A percentile compares a stretch with the other conserved stretches of the same genome.
Evolutionary conservation across 2,797 vertebrate genomes (phyloP).

Genomic region (Chelidonichthys spinosus): DNA sequence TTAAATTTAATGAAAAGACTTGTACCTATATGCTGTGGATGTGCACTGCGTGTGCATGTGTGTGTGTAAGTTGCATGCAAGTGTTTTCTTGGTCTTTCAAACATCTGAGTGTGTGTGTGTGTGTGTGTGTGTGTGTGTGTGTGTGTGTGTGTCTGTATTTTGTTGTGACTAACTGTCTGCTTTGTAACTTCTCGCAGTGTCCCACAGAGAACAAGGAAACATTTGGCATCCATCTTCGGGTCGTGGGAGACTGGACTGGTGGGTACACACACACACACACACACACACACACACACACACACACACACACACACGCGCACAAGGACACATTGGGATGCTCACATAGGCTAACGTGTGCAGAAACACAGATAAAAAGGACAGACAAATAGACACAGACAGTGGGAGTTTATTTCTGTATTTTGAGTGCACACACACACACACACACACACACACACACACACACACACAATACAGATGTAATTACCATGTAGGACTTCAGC

Average conservation of each 20-base stretch:
- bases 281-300: constrained; percentile 36
- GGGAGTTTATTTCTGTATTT: background rate
- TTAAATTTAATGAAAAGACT: constrained; percentile 55
- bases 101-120: constrained; percentile 2
- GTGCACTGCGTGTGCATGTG: constrained; percentile 25
- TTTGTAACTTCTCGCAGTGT: constrained; percentile 88
- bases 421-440: background rate
- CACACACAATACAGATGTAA: background rate
- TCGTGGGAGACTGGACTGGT: constrained; percentile 99
- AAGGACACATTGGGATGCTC: background rate
- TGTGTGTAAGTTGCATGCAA: constrained; percentile 14
- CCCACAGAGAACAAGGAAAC: constrained; percentile 92
- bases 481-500: background rate
- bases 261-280: constrained; percentile 59
- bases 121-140: constrained; percentile 20
- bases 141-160: constrained; percentile 16
- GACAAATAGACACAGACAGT: constrained; percentile 4
- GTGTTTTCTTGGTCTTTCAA: constrained; percentile 5
- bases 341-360: constrained; percentile 5
- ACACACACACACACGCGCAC: constrained; percentile 17
- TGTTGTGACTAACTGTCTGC: constrained; percentile 61
- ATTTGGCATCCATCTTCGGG: constrained; percentile 95
- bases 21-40: constrained; percentile 26
- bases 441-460: background rate
- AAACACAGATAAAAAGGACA: constrained; percentile 16